phyloP scores from a whole-genome alignment of 2,113 vertebrate species.

The Pseudorhombus dupliciocellatus region DNA sequence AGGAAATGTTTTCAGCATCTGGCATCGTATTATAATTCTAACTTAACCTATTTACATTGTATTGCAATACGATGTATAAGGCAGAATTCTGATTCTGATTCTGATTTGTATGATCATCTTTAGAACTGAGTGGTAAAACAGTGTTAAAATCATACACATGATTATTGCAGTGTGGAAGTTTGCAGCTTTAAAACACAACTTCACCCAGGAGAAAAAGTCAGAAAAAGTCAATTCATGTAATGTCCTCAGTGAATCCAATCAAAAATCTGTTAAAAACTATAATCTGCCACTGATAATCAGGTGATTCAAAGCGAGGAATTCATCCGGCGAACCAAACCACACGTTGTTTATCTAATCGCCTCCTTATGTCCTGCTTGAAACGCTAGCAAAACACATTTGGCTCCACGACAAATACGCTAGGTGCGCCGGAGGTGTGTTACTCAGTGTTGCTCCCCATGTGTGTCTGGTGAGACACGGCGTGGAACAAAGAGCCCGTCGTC shows the following conservation, averaged over 20 bases:
- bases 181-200: not conserved
- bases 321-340: slow-evolving; percentile 49
- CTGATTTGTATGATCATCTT: too few species aligned
- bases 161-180: too few species aligned
- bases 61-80: not conserved
- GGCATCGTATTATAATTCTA: not conserved
- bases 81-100: not conserved
- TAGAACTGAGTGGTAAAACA: too few species aligned
- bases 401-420: slow-evolving; percentile 39
- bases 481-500: slow-evolving; percentile 70
- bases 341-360: slow-evolving; percentile 51
- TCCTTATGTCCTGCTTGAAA: slow-evolving; percentile 9
- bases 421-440: slow-evolving; percentile 44
- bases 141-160: too few species aligned
- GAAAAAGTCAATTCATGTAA: too few species aligned
- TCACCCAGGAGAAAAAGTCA: too few species aligned
- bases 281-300: slow-evolving; percentile 7
- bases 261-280: not conserved
- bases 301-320: slow-evolving; percentile 22
- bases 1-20: not conserved
- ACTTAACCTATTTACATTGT: not conserved
- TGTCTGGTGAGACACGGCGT: slow-evolving; percentile 64
- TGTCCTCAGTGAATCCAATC: not conserved
- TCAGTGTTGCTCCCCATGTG: slow-evolving; percentile 43
- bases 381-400: slow-evolving; percentile 34